phyloP scores from a whole-genome alignment of 2,113 vertebrate species.

The Phainopepla nitens region DNA sequence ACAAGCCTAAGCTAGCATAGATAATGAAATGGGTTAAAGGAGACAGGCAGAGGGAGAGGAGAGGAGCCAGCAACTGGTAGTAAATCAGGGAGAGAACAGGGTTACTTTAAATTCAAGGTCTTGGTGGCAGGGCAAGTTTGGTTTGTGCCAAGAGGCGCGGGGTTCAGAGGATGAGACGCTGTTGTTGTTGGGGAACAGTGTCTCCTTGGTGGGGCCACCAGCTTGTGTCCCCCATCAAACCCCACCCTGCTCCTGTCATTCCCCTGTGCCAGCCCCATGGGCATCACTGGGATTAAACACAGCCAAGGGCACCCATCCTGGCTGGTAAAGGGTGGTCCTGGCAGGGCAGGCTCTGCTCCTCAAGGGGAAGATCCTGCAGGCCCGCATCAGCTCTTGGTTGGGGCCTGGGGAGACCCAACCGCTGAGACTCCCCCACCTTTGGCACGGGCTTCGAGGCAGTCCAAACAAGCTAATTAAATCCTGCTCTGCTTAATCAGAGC shows the following conservation, averaged over 20 bases:
- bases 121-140: constrained; percentile 2
- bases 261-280: neutral
- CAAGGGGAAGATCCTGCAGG: neutral
- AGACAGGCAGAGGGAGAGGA: constrained; percentile 49
- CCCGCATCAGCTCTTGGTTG: fast-evolving
- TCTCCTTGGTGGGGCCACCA: neutral
- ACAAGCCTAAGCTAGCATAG: constrained; percentile 67
- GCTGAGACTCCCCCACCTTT: neutral
- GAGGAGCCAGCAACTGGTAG: constrained; percentile 54
- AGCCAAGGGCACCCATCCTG: neutral
- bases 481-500: constrained; percentile 60
- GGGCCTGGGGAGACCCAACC: neutral
- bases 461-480: constrained; percentile 60
- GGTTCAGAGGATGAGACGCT: neutral
- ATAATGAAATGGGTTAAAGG: constrained; percentile 69
- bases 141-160: neutral
- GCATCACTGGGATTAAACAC: neutral
- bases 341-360: neutral
- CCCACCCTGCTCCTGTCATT: neutral
- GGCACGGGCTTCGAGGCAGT: neutral
- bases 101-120: constrained; percentile 52
- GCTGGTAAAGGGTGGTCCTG: neutral
- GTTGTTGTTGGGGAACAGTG: neutral
- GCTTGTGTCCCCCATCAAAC: neutral
- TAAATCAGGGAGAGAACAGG: constrained; percentile 38